A percentile compares a stretch with the other conserved stretches of the same genome.
Conservation (phyloP, 2,113 vertebrate genomes). For the Bos taurus region DNA sequence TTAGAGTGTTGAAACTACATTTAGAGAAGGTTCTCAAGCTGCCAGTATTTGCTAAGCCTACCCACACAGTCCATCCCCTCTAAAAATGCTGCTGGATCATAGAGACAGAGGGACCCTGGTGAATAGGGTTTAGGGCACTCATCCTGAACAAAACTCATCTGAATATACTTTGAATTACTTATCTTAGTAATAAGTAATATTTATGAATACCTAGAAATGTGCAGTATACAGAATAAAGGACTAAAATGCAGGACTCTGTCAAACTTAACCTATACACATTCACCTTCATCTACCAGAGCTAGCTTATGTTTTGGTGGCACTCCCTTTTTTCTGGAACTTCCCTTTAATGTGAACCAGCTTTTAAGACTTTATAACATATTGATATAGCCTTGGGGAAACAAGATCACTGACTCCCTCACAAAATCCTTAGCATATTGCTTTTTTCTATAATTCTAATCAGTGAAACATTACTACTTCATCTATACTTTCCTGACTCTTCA, state of each 20-base stretch:
- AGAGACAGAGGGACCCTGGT: background rate
- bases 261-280: background rate
- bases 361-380: background rate
- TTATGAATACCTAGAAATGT: constrained; percentile 5
- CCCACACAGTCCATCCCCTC: background rate
- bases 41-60: background rate
- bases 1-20: background rate
- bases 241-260: background rate
- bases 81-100: background rate
- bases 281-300: background rate
- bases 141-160: background rate
- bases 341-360: background rate
- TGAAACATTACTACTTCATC: background rate
- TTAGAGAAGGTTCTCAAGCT: background rate
- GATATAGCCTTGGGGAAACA: background rate
- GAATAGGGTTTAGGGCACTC: background rate
- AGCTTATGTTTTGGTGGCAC: background rate
- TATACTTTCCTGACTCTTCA: background rate
- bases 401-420: background rate
- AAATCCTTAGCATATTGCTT: background rate
- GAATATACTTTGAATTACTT: background rate
- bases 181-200: background rate
- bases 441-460: background rate
- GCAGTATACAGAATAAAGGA: background rate
- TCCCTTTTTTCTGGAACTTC: background rate